Percentiles rank a stretch among this genome's conserved stretches.
These are phyloP conservation scores for Xiphydria camelus DNA, from an alignment of 2,888 invertebrate species.

Conservation along the genomic window DNA sequence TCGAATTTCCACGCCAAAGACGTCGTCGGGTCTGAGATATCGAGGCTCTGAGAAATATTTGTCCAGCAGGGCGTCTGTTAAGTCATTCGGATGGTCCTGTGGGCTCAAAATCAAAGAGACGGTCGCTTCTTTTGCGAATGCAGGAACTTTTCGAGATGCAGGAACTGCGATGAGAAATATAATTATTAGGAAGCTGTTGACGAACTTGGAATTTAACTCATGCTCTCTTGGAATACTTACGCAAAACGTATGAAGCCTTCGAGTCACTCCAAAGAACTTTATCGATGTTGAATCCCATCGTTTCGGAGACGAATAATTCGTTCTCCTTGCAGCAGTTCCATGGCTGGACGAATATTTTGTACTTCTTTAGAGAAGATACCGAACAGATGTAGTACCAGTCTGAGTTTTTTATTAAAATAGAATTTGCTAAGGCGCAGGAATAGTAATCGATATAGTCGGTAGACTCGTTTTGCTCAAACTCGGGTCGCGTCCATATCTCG, in stretches of 20 bases:
- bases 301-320: slow-evolving; percentile 41
- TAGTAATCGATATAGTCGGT: slow-evolving; percentile 36
- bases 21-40: slow-evolving; percentile 66
- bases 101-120: slow-evolving; percentile 44
- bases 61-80: slow-evolving; percentile 65
- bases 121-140: slow-evolving; percentile 38
- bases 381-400: slow-evolving; percentile 39
- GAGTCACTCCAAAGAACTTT: slow-evolving; percentile 23
- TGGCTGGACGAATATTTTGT: slow-evolving; percentile 39
- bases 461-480: too few species aligned
- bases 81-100: slow-evolving; percentile 42
- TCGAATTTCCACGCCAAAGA: slow-evolving; percentile 67
- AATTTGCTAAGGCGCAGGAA: slow-evolving; percentile 35
- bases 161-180: slow-evolving; percentile 35
- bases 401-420: slow-evolving; percentile 8
- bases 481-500: slow-evolving; percentile 26
- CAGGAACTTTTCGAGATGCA: slow-evolving; percentile 13
- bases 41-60: slow-evolving; percentile 72
- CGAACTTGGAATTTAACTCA: too few species aligned
- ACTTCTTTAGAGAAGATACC: slow-evolving; percentile 33
- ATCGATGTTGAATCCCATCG: slow-evolving; percentile 39
- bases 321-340: too few species aligned
- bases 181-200: too few species aligned
- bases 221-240: slow-evolving; percentile 33
- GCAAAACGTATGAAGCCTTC: slow-evolving; percentile 35